Conservation (phyloP, 2,797 vertebrate species). For the Myotis planiceps region DNA sequence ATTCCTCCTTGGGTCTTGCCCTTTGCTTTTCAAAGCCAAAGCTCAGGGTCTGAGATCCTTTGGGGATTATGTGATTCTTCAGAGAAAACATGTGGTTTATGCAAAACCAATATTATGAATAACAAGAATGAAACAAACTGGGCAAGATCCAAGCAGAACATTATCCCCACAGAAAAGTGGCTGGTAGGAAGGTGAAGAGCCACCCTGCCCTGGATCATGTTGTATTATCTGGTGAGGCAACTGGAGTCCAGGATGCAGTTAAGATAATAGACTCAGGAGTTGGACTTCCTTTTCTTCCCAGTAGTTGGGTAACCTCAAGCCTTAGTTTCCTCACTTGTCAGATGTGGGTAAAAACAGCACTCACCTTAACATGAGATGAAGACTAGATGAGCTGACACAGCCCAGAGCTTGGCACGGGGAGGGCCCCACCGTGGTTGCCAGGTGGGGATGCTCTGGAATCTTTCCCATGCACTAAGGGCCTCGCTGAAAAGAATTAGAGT, state of each 20-base stretch:
- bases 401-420: not conserved
- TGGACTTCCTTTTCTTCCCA: not conserved
- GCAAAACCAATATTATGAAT: not conserved
- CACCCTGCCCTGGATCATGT: not conserved
- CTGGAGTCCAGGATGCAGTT: not conserved
- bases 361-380: not conserved
- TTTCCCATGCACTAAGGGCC: not conserved
- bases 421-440: not conserved
- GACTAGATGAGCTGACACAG: not conserved
- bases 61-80: not conserved
- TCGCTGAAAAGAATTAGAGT: not conserved
- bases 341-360: not conserved
- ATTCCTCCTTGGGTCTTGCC: not conserved
- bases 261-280: not conserved
- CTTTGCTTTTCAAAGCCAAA: slow-evolving; percentile 41
- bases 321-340: not conserved
- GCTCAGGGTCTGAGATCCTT: not conserved
- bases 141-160: not conserved
- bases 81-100: not conserved
- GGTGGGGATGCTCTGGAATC: not conserved
- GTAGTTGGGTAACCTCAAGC: not conserved
- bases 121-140: not conserved
- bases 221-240: not conserved
- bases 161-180: not conserved
- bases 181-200: not conserved